Evolutionary conservation across 2,113 vertebrate species (phyloP), one percentile per base, ranked within the genome.

Genomic region (Sakesphorus luctuosus): DNA sequence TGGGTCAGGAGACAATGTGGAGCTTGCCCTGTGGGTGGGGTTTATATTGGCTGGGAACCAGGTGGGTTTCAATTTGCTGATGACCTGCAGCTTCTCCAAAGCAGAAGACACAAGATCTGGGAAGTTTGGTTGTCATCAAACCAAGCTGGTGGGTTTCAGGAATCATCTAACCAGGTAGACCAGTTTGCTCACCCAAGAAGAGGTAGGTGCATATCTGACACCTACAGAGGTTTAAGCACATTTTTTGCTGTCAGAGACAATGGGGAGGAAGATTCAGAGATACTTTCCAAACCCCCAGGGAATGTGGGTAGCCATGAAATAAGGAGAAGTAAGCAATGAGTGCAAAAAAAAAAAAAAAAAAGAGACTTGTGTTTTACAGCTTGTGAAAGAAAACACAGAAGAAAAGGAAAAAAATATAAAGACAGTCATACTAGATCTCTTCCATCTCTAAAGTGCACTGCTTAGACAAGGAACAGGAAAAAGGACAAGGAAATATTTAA

Each of bases 1-100:
- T 2, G n/a, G 5, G 5, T 6, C 53, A 58, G 55, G 9, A 50
- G 21, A 18, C 16, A 23, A 14, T 0, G 0, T 0, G 1, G 73
- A 49, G 18, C 17, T 11, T 31, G 31, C 14, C 20, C 49, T 8
- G 2, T 9, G 12, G 11, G 49, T 11, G 73, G 55, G 28, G 3
- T 59, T 91, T 80, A 88, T 55, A 50, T 50, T 75, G 67, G 43
- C 16, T 11, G 15, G 40, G 8, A 88, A 49, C 20, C 18, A 55
- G 28, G 13, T 44, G 38, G 19, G 11, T 49, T 81, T 85, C 24
- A 24, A 31, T 81, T 49, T 50, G 31, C 74, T 80, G 50, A 2
- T 71, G 44, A 31, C 29, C 14, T 38, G 19, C 14, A 59, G 38
- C 17, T 76, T n/a, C n/a, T 38, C 3, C 18, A 59, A 38, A 28